Conservation (phyloP, 2,888 invertebrate genomes). For the Tachina fera region DNA sequence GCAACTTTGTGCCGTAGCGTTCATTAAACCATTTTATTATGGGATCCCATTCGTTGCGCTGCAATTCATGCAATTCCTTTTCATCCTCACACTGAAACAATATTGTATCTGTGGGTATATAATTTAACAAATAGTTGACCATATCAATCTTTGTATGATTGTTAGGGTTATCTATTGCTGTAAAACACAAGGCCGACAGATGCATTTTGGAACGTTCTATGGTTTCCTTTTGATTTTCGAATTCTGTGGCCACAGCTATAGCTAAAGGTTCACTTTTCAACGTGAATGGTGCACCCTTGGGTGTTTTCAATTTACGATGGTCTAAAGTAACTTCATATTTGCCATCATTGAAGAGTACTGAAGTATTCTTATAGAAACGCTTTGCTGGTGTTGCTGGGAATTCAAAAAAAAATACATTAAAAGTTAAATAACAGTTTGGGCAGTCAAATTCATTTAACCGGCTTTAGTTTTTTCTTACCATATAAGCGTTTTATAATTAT, state of each 20-base stretch:
- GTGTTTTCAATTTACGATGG: slow-evolving; percentile 94
- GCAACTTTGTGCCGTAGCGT: slow-evolving; percentile 88
- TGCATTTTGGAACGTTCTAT: slow-evolving; percentile 94
- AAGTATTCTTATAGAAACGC: slow-evolving; percentile 89
- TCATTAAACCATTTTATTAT: slow-evolving; percentile 94
- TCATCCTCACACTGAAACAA: slow-evolving; percentile 90
- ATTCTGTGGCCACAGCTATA: slow-evolving; percentile 96
- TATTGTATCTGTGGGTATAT: slow-evolving; percentile 91
- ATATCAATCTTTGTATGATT: slow-evolving; percentile 90
- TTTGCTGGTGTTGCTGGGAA: slow-evolving; percentile 84
- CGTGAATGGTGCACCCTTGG: slow-evolving; percentile 89
- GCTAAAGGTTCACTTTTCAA: slow-evolving; percentile 94
- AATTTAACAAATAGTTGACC: slow-evolving; percentile 90
- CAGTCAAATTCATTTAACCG: neutral
- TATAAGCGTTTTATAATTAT: slow-evolving; percentile 73
- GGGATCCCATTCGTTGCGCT: slow-evolving; percentile 94
- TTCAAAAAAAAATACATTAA: neutral
- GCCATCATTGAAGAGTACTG: slow-evolving; percentile 87
- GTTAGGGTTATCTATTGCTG: slow-evolving; percentile 96
- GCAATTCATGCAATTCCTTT: slow-evolving; percentile 89
- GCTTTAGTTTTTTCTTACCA: slow-evolving; percentile 69
- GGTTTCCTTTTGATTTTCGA: slow-evolving; percentile 92
- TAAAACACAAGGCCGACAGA: slow-evolving; percentile 95
- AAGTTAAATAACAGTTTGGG: slow-evolving; percentile 60
- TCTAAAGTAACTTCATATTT: slow-evolving; percentile 95